Evolutionary conservation across 2,113 vertebrate genomes (phyloP), one percentile per base, ranked within the genome.

Genomic region (Aldabrachelys gigantea): DNA sequence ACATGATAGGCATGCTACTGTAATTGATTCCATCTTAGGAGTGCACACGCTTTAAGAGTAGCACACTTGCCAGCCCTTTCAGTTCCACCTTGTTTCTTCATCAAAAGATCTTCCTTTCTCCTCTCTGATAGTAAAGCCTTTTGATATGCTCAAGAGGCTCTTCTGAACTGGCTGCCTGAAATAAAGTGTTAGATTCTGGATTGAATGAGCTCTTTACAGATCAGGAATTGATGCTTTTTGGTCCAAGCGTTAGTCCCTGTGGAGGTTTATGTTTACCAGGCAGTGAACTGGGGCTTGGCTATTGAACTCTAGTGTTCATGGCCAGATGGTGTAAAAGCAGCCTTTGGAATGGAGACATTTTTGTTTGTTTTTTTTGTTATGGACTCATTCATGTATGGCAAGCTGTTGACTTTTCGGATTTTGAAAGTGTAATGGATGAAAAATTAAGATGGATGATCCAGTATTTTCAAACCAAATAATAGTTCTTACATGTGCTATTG

Each of bases 211-310:
- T 76, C 59, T 80, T 92, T 89, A 38, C 25, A 89, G 92, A 56
- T 72, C 19, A 84, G 59, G 76, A 47, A 78, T 44, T 49, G 87
- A 94, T 78, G 91, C 92, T 89, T 72, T 53, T 82, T 90, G 19
- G 31, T 44, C 10, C 11, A 80, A 38, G 65, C 19, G 2, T 10
- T 0, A 22, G 4, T 59, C 35, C 31, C 6, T 91, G 59, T 84
- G 25, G 25, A 85, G 69, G 13, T 0, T 35, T 90, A 10, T 57
- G 2, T 86, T 92, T 93, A 76, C 11, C 0, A 22, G 29, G 19
- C 0, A 0, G 19, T 1, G 2, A 49, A 16, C 1, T 82, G 53
- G 6, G 2, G 1, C 85, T 90, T 62, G 53, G 8, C 79, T 94
- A 17, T 86, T 27, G 53, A 2, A 41, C 81, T 88, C 5, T 29